A percentile compares a stretch with the other conserved stretches of the same genome.
Evolutionary conservation across 2,888 invertebrate species (phyloP).

Genomic region (Cylindroiulus punctatus): DNA sequence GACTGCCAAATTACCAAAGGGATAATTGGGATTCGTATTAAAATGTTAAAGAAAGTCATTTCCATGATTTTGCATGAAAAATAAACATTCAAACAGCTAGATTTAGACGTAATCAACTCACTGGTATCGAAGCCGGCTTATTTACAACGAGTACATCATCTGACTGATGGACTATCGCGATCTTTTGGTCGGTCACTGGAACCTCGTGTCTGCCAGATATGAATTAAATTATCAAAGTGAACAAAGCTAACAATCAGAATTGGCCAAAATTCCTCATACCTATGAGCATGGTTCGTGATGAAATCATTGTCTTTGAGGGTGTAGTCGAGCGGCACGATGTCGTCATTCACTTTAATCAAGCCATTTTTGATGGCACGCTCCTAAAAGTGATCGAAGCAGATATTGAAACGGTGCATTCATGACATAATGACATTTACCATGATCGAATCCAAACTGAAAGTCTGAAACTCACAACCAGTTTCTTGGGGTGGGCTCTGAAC

Average conservation of each 20-base stretch:
- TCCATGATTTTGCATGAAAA: no score
- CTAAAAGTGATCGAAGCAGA: background rate
- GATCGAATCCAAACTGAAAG: slow-evolving; percentile 63
- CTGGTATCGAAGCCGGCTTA: slow-evolving; percentile 99
- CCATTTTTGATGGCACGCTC: slow-evolving; percentile 86
- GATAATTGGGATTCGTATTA: no score
- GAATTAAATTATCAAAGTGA: background rate
- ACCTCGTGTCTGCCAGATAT: slow-evolving; percentile 92
- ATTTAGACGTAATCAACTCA: slow-evolving; percentile 71
- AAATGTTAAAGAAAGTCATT: no score
- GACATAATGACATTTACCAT: background rate
- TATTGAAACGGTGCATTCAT: background rate
- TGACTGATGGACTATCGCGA: slow-evolving; percentile 97
- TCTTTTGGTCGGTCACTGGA: slow-evolving; percentile 95
- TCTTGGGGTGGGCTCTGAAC: slow-evolving; percentile 92
- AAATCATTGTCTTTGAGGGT: slow-evolving; percentile 92
- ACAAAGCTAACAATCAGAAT: background rate
- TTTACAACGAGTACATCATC: slow-evolving; percentile 99
- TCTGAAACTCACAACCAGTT: slow-evolving; percentile 76
- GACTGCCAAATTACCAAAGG: no score
- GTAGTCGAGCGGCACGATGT: slow-evolving; percentile 90
- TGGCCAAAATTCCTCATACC: slow-evolving; percentile 72
- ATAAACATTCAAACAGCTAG: no score
- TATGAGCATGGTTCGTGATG: slow-evolving; percentile 91
- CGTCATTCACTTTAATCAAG: slow-evolving; percentile 92